These are phyloP conservation scores for Nomada lathburiana DNA, from an alignment of 2,888 invertebrate species.

Conservation along the genomic window DNA sequence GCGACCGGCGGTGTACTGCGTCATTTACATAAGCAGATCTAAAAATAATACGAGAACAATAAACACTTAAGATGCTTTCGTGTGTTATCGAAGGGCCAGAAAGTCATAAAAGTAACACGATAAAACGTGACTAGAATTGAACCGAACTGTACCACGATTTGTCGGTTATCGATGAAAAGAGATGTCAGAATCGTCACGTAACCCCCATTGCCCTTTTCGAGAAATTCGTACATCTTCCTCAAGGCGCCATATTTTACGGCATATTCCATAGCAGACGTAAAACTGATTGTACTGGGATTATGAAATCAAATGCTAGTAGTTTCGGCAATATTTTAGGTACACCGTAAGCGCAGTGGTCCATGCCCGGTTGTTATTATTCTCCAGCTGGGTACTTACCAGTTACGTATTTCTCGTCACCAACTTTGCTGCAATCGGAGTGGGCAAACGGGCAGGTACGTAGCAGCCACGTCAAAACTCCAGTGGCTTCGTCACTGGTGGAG, in stretches of 20 bases:
- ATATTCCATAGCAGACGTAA: conserved; percentile 73
- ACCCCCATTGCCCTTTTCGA: conserved; percentile 81
- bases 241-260: conserved; percentile 79
- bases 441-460: conserved; percentile 96
- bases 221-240: conserved; percentile 81
- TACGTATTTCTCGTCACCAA: conserved; percentile 98
- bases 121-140: conserved; percentile 27
- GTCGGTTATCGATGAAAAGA: conserved; percentile 32
- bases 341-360: conserved; percentile 83
- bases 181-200: conserved; percentile 55
- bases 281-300: conserved; percentile 52
- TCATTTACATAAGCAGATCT: conserved; percentile 81
- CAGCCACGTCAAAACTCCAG: conserved; percentile 95
- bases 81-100: conserved; percentile 42
- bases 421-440: conserved; percentile 97
- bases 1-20: conserved; percentile 75
- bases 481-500: conserved; percentile 93
- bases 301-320: conserved; percentile 64
- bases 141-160: conserved; percentile 15
- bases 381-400: conserved; percentile 93
- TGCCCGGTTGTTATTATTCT: conserved; percentile 87
- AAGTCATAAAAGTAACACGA: conserved; percentile 34
- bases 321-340: conserved; percentile 64
- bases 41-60: conserved; percentile 79
- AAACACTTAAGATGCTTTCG: conserved; percentile 67